Base-by-base conservation (phyloP, 2,797 vertebrate species). In the Scleropages formosus region DNA sequence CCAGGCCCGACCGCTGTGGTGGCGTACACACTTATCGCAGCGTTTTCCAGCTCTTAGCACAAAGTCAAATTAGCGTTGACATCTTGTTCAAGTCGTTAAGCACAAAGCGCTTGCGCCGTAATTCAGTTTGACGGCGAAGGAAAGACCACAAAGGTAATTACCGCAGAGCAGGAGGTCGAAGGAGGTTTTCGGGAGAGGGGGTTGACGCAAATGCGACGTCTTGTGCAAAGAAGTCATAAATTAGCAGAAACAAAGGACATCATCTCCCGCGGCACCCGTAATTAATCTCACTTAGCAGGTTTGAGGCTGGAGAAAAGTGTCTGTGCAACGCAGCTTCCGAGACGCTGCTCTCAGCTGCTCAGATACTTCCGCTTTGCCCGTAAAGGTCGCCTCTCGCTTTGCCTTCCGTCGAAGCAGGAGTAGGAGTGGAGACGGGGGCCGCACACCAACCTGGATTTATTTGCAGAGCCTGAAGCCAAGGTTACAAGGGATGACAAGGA, bases 231-330 rank as follows among this genome's bases (percentile, higher is more conserved):
- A 86, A 83, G 87, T 76, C 77, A 46, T 49, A 74, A 77, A 88
- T 87, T 86, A 87, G 79, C 76, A 86, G 80, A 88, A 87, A 86
- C 80, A 91, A 88, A 90, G 80, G 84, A 77, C 78, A 79, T 82
- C 79, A 87, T 87, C 85, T 82, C 78, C 71, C 77, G 64, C 75
- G 27, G 62, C 78, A 79, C 74, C 81, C 82, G 4, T 78, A 82
- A 91, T 92, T 91, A 90, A 85, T 89, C 86, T 90, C 85, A 80
- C 83, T 91, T 90, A 88, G 78, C 78, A 78, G 80, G 79, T 86
- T 66, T 82, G 79, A 77, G 75, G 82, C 68, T 10, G 75, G 78
- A 84, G 83, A 79, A 44, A 22, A 78, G 76, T 75, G 83, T 82
- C 76, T 81, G 0, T 74, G 84, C 77, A 80, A 86, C 85, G 69